A percentile compares a stretch with the other conserved stretches of the same genome.
These are phyloP conservation scores for Ovibos moschatus DNA, from an alignment of 2,113 vertebrate species.

Conservation along the genomic window DNA sequence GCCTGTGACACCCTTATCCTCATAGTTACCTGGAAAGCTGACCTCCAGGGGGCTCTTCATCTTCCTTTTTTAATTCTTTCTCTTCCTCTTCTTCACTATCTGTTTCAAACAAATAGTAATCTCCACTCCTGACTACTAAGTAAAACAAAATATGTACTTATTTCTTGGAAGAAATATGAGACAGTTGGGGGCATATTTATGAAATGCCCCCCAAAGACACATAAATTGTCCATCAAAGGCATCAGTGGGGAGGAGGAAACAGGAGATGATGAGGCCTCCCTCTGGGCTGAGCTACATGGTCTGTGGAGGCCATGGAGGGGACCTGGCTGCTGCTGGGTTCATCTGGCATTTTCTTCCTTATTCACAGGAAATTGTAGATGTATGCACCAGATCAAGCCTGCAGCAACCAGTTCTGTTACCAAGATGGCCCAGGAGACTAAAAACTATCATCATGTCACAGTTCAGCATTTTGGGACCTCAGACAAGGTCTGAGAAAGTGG, in stretches of 20 bases:
- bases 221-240: conserved; percentile 49
- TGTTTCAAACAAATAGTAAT: conserved; percentile 99
- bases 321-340: not conserved
- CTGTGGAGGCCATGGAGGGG: not conserved
- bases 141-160: conserved; percentile 84
- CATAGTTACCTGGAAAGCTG: conserved; percentile 93
- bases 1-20: not conserved
- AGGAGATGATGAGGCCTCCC: not conserved
- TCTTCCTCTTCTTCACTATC: conserved; percentile 98
- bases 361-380: not conserved
- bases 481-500: conserved; percentile 26
- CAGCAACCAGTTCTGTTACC: not conserved
- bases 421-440: not conserved
- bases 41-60: conserved; percentile 90
- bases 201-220: conserved; percentile 59
- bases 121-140: conserved; percentile 99
- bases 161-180: conserved; percentile 62
- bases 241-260: conserved; percentile 54
- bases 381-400: not conserved
- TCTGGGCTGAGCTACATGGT: conserved; percentile 10
- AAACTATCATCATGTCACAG: not conserved
- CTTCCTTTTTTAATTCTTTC: conserved; percentile 91
- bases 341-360: not conserved
- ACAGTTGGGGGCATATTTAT: conserved; percentile 37
- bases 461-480: not conserved